Evolutionary conservation across 2,888 invertebrate species (phyloP).

Genomic region (Caenorhabditis sp.): DNA sequence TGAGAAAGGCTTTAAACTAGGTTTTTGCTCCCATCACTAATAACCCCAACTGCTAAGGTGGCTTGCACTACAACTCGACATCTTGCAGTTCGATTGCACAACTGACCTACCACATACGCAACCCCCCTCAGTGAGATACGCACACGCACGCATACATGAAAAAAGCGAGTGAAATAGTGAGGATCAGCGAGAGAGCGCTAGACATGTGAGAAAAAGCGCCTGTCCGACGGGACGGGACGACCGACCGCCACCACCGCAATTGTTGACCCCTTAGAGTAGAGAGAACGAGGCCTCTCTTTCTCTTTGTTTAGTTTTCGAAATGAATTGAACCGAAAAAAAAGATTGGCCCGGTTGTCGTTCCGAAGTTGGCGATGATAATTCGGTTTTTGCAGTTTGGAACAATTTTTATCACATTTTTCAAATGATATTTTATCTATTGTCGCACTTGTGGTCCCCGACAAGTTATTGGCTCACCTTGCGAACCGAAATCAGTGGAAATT

Average conservation of each 20-base stretch:
- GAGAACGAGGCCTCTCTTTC: background rate
- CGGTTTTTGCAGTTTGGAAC: too few species aligned
- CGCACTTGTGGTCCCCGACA: too few species aligned
- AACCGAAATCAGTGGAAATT: too few species aligned
- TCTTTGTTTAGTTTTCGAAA: slow-evolving; percentile 38
- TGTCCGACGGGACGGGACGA: slow-evolving; percentile 23
- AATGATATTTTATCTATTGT: too few species aligned
- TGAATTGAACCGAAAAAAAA: too few species aligned
- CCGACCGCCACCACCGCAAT: background rate
- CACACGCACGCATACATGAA: too few species aligned
- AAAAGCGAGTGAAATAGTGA: background rate
- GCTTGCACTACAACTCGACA: slow-evolving; percentile 8
- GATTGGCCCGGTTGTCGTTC: too few species aligned
- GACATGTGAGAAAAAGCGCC: slow-evolving; percentile 44
- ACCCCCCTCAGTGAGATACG: too few species aligned
- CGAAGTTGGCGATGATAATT: too few species aligned
- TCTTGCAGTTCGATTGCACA: slow-evolving; percentile 46
- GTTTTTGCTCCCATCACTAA: slow-evolving; percentile 14
- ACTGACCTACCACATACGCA: slow-evolving; percentile 32
- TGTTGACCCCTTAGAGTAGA: slow-evolving; percentile 1
- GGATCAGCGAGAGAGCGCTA: slow-evolving; percentile 13
- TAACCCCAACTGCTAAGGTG: slow-evolving; percentile 24
- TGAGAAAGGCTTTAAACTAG: background rate
- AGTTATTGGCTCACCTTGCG: too few species aligned
- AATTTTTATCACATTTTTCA: background rate